Evolutionary conservation across 92 coral and sea anemone species (phyloP).

Genomic region (Phenganax stokvisi): DNA sequence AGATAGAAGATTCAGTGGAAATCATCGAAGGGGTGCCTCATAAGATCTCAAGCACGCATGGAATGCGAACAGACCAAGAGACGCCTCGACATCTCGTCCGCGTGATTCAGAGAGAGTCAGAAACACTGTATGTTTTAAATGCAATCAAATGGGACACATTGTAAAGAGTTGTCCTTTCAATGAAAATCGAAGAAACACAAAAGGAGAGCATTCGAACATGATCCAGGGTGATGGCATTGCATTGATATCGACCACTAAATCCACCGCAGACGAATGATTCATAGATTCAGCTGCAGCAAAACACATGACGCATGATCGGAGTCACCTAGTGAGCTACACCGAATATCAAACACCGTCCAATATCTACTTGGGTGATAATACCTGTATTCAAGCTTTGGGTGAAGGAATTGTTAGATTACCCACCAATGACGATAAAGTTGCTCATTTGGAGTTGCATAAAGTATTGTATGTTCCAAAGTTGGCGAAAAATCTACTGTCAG

Average conservation of each 20-base stretch:
- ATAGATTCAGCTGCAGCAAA: constrained; percentile 63
- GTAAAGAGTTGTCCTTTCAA: constrained; percentile 31
- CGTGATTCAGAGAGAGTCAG: too few relatives aligned
- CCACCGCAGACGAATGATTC: constrained; percentile 47
- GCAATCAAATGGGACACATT: constrained; percentile 27
- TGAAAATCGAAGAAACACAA: background rate
- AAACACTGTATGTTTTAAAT: too few relatives aligned
- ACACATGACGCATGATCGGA: constrained; percentile 50
- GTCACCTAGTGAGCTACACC: constrained; percentile 45
- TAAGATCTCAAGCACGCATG: too few relatives aligned
- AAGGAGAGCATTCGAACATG: constrained; percentile 50
- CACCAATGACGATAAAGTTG: constrained; percentile 27
- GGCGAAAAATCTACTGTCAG: constrained; percentile 39
- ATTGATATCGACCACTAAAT: constrained; percentile 42
- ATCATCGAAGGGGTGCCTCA: constrained; percentile 20
- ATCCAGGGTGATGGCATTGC: constrained; percentile 55
- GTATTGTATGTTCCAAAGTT: constrained; percentile 35
- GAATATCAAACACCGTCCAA: constrained; percentile 49
- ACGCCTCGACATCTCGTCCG: too few relatives aligned
- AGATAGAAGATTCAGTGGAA: constrained; percentile 14
- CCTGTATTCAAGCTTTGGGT: constrained; percentile 41
- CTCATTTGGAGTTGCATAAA: constrained; percentile 45
- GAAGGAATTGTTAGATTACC: constrained; percentile 52
- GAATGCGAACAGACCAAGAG: too few relatives aligned
- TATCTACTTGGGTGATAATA: constrained; percentile 54